Conservation (phyloP, 1,140 invertebrate genomes). For the Gryllus bimaculatus region DNA sequence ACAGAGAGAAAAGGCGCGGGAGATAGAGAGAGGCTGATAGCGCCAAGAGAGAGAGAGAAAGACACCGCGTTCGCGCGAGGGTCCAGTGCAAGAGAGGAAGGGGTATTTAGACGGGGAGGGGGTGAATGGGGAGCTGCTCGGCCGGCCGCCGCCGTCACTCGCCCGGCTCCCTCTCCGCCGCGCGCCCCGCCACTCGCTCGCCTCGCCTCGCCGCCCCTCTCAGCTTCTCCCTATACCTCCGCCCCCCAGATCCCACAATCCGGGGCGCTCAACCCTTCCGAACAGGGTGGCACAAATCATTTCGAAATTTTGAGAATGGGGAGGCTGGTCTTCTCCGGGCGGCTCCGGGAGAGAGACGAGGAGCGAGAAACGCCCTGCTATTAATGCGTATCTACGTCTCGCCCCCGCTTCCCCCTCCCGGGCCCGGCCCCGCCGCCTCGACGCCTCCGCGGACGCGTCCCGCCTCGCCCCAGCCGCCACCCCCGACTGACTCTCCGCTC, state of each 20-base stretch:
- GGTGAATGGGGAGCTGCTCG: constrained; percentile 8
- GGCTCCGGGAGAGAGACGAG: constrained; percentile 7
- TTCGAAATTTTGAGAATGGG: constrained; percentile 24
- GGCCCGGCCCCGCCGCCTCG: neutral
- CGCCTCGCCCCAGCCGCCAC: too few relatives aligned
- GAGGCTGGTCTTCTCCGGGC: constrained; percentile 7
- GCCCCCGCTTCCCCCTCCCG: neutral
- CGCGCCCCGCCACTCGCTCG: too few relatives aligned
- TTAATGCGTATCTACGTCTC: constrained; percentile 19
- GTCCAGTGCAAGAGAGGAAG: neutral
- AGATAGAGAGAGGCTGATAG: constrained; percentile 11
- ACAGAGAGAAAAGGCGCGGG: constrained; percentile 11
- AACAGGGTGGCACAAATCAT: constrained; percentile 24
- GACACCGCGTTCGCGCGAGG: neutral
- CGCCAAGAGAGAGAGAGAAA: neutral
- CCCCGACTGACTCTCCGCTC: too few relatives aligned
- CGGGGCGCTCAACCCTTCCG: neutral
- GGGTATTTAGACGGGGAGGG: constrained; percentile 6
- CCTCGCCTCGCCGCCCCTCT: neutral
- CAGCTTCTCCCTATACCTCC: constrained; percentile 5
- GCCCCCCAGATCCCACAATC: neutral
- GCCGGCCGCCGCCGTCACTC: constrained; percentile 2
- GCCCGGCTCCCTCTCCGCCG: neutral
- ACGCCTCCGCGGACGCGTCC: too few relatives aligned
- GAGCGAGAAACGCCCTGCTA: constrained; percentile 12